phyloP scores from a whole-genome alignment of 2,797 vertebrate species.

The Scarus forsteni region DNA sequence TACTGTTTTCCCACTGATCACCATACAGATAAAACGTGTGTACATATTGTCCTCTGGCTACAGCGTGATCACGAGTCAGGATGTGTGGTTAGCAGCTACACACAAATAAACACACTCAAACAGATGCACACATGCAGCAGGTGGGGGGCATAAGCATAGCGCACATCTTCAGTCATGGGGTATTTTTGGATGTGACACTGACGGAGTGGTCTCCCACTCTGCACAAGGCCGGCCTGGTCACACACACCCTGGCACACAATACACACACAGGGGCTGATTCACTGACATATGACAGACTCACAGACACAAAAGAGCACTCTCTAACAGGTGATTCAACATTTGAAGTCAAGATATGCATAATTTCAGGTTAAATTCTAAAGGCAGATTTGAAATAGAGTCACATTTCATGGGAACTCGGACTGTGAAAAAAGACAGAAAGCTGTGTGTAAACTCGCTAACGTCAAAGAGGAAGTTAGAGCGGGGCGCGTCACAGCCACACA shows the following conservation, averaged over 20 bases:
- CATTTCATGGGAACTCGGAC: slow-evolving; percentile 24
- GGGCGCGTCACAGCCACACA: slow-evolving; percentile 21
- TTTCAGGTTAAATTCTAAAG: background rate
- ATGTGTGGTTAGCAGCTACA: slow-evolving; percentile 10
- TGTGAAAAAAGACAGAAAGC: background rate
- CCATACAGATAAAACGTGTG: background rate
- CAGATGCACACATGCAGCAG: slow-evolving; percentile 57
- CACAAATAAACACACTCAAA: background rate
- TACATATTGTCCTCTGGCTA: background rate
- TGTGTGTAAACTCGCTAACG: slow-evolving; percentile 3
- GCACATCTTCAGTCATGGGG: slow-evolving; percentile 69
- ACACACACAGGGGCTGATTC: slow-evolving; percentile 38
- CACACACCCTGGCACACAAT: slow-evolving; percentile 13
- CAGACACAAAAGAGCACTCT: slow-evolving; percentile 28
- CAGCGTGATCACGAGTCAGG: slow-evolving; percentile 4
- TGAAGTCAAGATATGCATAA: background rate
- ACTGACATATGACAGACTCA: slow-evolving; percentile 17
- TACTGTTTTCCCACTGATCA: background rate
- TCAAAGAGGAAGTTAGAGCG: slow-evolving; percentile 64
- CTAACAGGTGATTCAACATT: background rate
- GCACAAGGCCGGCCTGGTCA: slow-evolving; percentile 32
- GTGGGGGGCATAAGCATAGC: slow-evolving; percentile 71
- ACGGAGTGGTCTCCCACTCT: slow-evolving; percentile 53
- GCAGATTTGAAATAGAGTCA: background rate
- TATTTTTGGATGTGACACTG: slow-evolving; percentile 81